Percentiles rank a stretch among this genome's conserved stretches.
Conservation (phyloP, 2,113 vertebrate species). For the Rattus rattus region DNA sequence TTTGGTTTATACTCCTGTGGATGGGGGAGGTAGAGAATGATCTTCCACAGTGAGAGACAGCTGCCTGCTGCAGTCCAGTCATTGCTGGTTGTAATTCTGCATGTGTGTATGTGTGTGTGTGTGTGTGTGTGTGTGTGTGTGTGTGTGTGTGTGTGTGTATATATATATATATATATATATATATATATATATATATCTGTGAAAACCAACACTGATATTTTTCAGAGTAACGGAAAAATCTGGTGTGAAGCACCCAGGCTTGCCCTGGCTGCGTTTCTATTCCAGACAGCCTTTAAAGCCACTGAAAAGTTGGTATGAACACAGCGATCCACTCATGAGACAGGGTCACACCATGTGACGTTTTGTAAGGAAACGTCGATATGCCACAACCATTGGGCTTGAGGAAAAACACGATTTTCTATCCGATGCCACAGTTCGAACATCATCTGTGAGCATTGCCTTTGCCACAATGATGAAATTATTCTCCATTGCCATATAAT, state of each 20-base stretch:
- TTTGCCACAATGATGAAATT: slow-evolving; percentile 75
- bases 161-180: too few relatives aligned
- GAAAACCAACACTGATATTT: background rate
- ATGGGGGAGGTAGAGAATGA: background rate
- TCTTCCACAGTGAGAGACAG: background rate
- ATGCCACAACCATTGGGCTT: slow-evolving; percentile 11
- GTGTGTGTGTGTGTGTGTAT: too few relatives aligned
- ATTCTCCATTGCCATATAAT: slow-evolving; percentile 61
- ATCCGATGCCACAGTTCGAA: slow-evolving; percentile 63
- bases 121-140: too few relatives aligned
- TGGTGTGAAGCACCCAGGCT: background rate
- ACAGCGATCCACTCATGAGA: background rate
- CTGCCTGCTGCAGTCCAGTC: background rate
- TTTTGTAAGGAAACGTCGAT: slow-evolving; percentile 60
- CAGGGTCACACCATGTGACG: background rate
- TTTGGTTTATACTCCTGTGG: background rate
- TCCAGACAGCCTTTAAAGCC: background rate
- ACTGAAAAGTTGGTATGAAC: slow-evolving; percentile 48
- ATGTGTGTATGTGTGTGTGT: background rate
- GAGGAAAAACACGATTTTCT: slow-evolving; percentile 32
- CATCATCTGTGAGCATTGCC: slow-evolving; percentile 56
- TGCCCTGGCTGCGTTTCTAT: background rate
- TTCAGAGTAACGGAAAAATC: background rate
- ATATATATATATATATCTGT: background rate
- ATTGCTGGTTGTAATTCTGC: background rate